Conservation (phyloP, 1,140 invertebrate species). For the Eumeta japonica region DNA sequence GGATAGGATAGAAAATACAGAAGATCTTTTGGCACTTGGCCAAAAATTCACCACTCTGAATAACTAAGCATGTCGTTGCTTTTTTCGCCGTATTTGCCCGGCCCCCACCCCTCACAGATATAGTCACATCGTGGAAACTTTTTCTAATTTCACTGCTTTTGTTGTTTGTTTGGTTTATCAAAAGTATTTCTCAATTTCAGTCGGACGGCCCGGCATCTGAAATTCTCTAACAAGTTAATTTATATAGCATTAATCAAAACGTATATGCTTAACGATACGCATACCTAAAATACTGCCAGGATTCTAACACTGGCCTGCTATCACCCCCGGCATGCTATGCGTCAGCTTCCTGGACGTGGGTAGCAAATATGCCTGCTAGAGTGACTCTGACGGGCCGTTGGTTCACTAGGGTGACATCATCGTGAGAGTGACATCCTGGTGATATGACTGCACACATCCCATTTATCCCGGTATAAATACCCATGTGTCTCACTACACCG, state of each 20-base stretch:
- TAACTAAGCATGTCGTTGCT: no score
- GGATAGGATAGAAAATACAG: no score
- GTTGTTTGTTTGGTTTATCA: neutral
- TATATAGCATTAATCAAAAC: constrained; percentile 39
- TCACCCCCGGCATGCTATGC: constrained; percentile 54
- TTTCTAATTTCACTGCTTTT: neutral
- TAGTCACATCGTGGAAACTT: neutral
- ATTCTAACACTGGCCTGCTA: constrained; percentile 14
- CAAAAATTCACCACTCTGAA: no score
- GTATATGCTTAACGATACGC: constrained; percentile 35
- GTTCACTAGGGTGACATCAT: constrained; percentile 40
- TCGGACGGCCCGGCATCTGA: constrained; percentile 36
- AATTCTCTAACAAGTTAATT: constrained; percentile 45
- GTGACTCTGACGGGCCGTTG: constrained; percentile 62
- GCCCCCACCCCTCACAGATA: no score
- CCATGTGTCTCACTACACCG: constrained; percentile 34
- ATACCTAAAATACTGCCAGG: constrained; percentile 5
- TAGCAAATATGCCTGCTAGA: constrained; percentile 50
- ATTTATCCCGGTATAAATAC: constrained; percentile 64
- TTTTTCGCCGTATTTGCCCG: no score
- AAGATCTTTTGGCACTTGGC: no score
- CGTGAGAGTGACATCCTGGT: constrained; percentile 66
- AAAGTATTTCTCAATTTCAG: no score
- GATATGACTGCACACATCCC: constrained; percentile 58
- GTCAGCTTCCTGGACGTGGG: constrained; percentile 49